Conservation (phyloP, 2,888 invertebrate species). For the Meliscaeva auricollis region DNA sequence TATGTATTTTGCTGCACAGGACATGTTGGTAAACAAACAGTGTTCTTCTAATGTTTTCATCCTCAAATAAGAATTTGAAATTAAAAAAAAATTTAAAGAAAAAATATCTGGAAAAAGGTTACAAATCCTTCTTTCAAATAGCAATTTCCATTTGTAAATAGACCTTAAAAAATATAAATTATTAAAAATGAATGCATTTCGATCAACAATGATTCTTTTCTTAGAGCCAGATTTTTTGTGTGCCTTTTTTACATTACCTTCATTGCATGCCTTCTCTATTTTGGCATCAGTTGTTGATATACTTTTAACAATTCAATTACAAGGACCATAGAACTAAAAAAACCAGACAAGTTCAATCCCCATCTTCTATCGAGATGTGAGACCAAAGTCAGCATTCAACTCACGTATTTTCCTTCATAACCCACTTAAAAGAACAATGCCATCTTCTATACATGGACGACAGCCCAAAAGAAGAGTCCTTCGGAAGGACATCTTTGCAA, state of each 20-base stretch:
- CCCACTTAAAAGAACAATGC: conserved; percentile 71
- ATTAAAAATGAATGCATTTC: background rate
- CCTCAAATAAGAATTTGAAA: too few species aligned
- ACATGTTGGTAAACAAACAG: background rate
- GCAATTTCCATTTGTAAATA: background rate
- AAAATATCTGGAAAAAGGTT: too few species aligned
- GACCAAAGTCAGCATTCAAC: conserved; percentile 45
- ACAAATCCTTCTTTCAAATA: background rate
- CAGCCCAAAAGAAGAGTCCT: conserved; percentile 45
- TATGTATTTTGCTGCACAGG: background rate
- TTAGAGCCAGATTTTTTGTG: background rate
- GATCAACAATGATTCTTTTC: background rate
- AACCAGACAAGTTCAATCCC: background rate
- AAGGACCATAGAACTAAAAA: conserved; percentile 44
- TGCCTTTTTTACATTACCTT: too few species aligned
- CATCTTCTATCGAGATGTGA: conserved; percentile 21
- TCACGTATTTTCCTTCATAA: conserved; percentile 71
- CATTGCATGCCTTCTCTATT: background rate
- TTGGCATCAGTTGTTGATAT: conserved; percentile 57
- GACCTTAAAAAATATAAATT: conserved; percentile 12
- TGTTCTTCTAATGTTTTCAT: too few species aligned
- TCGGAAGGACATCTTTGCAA: background rate
- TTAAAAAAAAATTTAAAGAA: too few species aligned
- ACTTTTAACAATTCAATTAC: conserved; percentile 72
- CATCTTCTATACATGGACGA: conserved; percentile 42